phyloP scores from a whole-genome alignment of 2,888 invertebrate species.

The Callosobruchus maculatus region DNA sequence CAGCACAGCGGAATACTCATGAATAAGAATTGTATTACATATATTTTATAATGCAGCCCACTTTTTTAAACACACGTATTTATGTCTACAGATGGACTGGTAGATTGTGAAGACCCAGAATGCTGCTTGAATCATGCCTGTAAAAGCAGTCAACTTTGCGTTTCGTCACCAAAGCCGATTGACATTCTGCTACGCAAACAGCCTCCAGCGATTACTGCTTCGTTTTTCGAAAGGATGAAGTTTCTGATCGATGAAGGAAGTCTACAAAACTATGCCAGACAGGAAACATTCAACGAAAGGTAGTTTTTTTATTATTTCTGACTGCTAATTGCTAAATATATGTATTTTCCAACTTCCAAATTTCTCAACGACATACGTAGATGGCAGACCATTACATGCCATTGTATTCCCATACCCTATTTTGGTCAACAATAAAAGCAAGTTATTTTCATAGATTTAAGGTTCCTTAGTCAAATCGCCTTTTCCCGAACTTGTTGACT shows the following conservation, averaged over 20 bases:
- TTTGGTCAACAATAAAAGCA: too few relatives aligned
- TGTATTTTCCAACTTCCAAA: constrained; percentile 1
- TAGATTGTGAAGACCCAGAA: constrained; percentile 98
- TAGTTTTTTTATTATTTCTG: constrained; percentile 46
- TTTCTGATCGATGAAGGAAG: constrained; percentile 98
- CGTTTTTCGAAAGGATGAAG: constrained; percentile 97
- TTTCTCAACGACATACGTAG: not conserved
- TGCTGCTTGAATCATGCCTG: constrained; percentile 86
- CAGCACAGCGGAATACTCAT: too few relatives aligned
- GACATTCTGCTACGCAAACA: constrained; percentile 94
- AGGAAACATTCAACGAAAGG: constrained; percentile 97
- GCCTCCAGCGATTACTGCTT: constrained; percentile 93
- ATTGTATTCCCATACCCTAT: too few relatives aligned
- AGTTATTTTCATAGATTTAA: too few relatives aligned
- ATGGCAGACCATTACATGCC: not conserved
- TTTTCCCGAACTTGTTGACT: too few relatives aligned
- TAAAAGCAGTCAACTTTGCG: constrained; percentile 84
- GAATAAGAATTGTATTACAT: too few relatives aligned
- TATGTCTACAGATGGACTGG: constrained; percentile 76
- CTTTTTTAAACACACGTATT: not conserved
- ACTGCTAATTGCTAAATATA: not conserved
- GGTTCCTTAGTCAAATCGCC: too few relatives aligned
- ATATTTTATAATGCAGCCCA: too few relatives aligned
- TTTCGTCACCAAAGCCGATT: constrained; percentile 91
- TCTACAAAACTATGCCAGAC: constrained; percentile 94